Evolutionary conservation across 2,113 vertebrate species (phyloP).

Genomic region (Vimba vimba): DNA sequence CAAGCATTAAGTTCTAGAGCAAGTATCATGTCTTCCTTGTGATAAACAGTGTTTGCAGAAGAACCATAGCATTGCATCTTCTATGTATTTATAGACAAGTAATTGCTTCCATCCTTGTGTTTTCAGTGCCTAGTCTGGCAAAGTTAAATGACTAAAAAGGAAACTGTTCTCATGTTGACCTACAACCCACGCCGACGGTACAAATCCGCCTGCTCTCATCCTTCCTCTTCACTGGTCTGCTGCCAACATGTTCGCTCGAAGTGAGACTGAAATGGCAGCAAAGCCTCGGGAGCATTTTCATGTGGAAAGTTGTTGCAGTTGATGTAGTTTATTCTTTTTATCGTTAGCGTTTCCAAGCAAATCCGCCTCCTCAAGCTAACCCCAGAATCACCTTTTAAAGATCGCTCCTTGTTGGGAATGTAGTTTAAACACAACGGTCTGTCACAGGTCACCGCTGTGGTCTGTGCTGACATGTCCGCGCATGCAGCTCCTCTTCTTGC

Average conservation of each 20-base stretch:
- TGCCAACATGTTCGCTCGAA: slow-evolving; percentile 2
- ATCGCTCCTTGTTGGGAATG: slow-evolving; percentile 23
- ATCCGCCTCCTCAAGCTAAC: slow-evolving; percentile 20
- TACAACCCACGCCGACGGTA: slow-evolving; percentile 3
- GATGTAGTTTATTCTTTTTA: slow-evolving; percentile 23
- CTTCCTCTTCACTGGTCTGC: slow-evolving; percentile 41
- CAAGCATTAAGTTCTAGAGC: slow-evolving; percentile 2
- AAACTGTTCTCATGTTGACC: slow-evolving; percentile 27
- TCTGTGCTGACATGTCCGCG: neutral
- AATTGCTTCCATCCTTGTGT: slow-evolving; percentile 16
- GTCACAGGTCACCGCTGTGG: slow-evolving; percentile 34
- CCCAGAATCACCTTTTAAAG: slow-evolving; percentile 27
- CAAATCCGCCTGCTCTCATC: slow-evolving; percentile 7
- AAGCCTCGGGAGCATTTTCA: slow-evolving; percentile 26
- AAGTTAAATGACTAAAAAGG: slow-evolving; percentile 26
- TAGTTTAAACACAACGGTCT: slow-evolving; percentile 25
- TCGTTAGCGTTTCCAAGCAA: neutral
- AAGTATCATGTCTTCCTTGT: slow-evolving; percentile 31
- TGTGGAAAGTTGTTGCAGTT: slow-evolving; percentile 33
- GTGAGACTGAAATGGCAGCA: slow-evolving; percentile 32
- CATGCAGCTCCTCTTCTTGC: slow-evolving; percentile 38
- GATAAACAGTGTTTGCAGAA: slow-evolving; percentile 7
- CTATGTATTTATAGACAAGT: slow-evolving; percentile 2
- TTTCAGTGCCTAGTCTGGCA: slow-evolving; percentile 9
- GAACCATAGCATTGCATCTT: neutral